Evolutionary conservation across 2,797 vertebrate species (phyloP).

Genomic region (Falco biarmicus): DNA sequence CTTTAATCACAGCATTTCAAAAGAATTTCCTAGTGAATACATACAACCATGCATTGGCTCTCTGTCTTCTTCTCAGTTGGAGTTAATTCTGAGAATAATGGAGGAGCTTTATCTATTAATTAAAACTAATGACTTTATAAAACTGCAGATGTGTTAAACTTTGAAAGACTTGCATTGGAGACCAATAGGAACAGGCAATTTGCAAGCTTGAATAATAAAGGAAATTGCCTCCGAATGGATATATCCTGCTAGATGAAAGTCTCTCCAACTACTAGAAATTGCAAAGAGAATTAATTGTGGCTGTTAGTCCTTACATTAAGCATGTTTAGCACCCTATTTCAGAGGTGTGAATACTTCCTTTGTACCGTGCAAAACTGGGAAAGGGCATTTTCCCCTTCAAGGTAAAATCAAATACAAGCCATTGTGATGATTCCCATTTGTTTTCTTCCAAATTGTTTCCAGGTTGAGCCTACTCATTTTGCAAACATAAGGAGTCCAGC

Average conservation of each 20-base stretch:
- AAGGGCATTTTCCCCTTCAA: not conserved
- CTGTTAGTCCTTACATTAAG: not conserved
- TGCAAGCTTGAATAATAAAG: slow-evolving; percentile 28
- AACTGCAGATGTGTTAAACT: slow-evolving; percentile 52
- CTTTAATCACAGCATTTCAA: slow-evolving; percentile 20
- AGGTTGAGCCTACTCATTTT: not conserved
- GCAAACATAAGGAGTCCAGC: not conserved
- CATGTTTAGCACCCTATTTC: not conserved
- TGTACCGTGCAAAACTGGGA: not conserved
- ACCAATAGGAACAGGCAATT: slow-evolving; percentile 41
- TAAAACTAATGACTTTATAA: slow-evolving; percentile 68
- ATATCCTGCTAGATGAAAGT: slow-evolving; percentile 8
- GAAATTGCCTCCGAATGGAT: slow-evolving; percentile 50
- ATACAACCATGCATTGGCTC: not conserved
- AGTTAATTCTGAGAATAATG: slow-evolving; percentile 50
- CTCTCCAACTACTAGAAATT: not conserved
- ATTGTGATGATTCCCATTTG: not conserved
- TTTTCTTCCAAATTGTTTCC: not conserved
- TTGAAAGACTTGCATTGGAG: not conserved
- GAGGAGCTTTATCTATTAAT: slow-evolving; percentile 65
- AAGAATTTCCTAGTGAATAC: slow-evolving; percentile 24
- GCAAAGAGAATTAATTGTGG: slow-evolving; percentile 18
- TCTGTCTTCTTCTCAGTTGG: not conserved
- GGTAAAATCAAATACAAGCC: not conserved
- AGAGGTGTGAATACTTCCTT: not conserved